Evolutionary conservation across 2,797 vertebrate species (phyloP).

Genomic region (Menidia menidia): DNA sequence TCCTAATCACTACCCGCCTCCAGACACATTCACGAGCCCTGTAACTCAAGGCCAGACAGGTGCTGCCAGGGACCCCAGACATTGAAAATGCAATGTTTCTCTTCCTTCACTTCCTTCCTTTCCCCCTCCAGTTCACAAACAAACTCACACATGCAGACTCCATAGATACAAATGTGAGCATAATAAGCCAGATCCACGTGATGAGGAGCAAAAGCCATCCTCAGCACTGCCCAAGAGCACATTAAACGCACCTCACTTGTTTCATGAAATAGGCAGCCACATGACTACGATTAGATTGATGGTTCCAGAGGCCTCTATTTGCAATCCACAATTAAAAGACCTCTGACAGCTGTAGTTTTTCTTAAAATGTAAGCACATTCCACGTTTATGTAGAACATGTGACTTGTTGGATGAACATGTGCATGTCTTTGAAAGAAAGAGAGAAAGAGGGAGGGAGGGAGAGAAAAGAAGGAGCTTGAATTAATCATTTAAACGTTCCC

Average conservation of each 20-base stretch:
- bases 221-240: conserved; percentile 37
- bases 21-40: conserved; percentile 24
- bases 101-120: conserved; percentile 34
- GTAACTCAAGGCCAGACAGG: conserved; percentile 53
- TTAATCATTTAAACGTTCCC: conserved; percentile 72
- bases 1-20: conserved; percentile 25
- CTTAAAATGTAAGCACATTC: conserved; percentile 26
- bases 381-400: conserved; percentile 31
- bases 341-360: conserved; percentile 52
- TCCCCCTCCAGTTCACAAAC: conserved; percentile 28
- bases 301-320: conserved; percentile 42
- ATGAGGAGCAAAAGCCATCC: conserved; percentile 27
- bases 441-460: conserved; percentile 7
- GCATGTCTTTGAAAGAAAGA: conserved; percentile 35
- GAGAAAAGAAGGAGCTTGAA: conserved; percentile 39
- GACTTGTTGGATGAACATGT: conserved; percentile 31
- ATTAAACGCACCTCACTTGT: conserved; percentile 22
- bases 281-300: conserved; percentile 32
- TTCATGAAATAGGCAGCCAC: conserved; percentile 19
- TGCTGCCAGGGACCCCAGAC: conserved; percentile 46
- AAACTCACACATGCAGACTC: conserved; percentile 37
- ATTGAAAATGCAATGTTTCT: conserved; percentile 27
- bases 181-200: conserved; percentile 58
- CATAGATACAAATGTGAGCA: conserved; percentile 44
- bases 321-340: conserved; percentile 44